phyloP scores from a whole-genome alignment of 2,797 vertebrate genomes.

The Coccyzus lansbergi region DNA sequence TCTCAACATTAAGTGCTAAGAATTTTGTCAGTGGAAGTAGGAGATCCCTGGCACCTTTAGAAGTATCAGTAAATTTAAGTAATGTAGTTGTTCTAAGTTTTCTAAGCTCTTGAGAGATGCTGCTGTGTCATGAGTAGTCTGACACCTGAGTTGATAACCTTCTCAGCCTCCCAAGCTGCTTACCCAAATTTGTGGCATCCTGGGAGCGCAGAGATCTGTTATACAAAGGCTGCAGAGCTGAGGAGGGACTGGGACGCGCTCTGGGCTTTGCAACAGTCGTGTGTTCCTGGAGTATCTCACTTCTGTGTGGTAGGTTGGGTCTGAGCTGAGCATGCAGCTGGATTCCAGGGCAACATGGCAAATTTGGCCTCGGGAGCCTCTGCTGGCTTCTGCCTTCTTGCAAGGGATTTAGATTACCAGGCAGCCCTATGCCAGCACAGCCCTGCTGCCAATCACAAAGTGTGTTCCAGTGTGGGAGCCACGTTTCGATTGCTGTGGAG shows the following conservation, averaged over 20 bases:
- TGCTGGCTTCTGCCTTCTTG: neutral
- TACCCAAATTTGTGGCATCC: neutral
- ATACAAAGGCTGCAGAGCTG: neutral
- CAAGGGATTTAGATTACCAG: neutral
- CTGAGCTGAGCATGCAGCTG: neutral
- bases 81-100: neutral
- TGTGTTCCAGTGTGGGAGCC: fast-evolving
- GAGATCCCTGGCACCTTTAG: neutral
- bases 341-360: neutral
- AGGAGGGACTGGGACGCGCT: neutral
- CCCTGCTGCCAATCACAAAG: slow-evolving; percentile 22
- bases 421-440: neutral
- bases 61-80: neutral
- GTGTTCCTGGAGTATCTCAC: neutral
- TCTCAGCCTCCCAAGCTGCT: neutral
- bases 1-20: neutral
- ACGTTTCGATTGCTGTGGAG: fast-evolving
- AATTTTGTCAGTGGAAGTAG: neutral
- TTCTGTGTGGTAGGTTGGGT: neutral
- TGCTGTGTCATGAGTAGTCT: neutral
- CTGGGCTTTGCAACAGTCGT: neutral
- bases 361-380: neutral
- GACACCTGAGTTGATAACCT: neutral
- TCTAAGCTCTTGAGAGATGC: neutral
- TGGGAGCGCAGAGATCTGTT: neutral